phyloP scores from a whole-genome alignment of 53 echinoderm and acorn worm genomes.

The Antedon mediterranea region DNA sequence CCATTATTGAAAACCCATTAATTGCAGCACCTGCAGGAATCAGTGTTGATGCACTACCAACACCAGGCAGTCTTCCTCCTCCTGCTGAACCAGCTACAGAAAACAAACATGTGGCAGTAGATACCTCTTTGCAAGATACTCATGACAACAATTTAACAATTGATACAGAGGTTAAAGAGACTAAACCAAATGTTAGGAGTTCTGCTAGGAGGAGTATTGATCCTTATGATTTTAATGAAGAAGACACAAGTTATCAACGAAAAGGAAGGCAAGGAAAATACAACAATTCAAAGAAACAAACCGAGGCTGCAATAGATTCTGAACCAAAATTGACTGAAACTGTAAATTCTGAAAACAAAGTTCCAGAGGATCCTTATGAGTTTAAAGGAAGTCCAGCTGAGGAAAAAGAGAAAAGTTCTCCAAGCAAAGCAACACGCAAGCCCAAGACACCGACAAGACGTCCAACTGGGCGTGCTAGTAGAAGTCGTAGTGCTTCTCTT shows the following conservation, averaged over 20 bases:
- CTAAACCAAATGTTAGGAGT: not conserved
- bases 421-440: slow-evolving; percentile 31
- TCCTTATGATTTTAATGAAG: not conserved
- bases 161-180: not conserved
- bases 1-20: not conserved
- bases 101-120: not conserved
- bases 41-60: too few relatives aligned
- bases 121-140: not conserved
- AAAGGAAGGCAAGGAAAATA: not conserved
- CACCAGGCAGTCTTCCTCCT: not conserved
- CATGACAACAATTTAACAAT: not conserved
- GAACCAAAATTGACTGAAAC: slow-evolving; percentile 10
- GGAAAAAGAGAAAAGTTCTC: slow-evolving; percentile 36
- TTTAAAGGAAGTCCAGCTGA: slow-evolving; percentile 62
- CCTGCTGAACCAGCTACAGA: not conserved
- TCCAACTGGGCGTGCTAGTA: slow-evolving; percentile 2
- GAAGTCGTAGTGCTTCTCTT: not conserved
- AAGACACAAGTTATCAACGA: not conserved
- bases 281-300: slow-evolving; percentile 4
- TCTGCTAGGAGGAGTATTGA: not conserved
- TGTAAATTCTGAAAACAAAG: slow-evolving; percentile 17
- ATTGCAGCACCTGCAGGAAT: not conserved
- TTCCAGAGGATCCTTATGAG: slow-evolving; percentile 48
- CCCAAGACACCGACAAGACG: slow-evolving; percentile 4
- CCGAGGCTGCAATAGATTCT: not conserved